These are phyloP conservation scores for Chirona hameri DNA, from an alignment of 2,888 invertebrate genomes.

Conservation along the genomic window DNA sequence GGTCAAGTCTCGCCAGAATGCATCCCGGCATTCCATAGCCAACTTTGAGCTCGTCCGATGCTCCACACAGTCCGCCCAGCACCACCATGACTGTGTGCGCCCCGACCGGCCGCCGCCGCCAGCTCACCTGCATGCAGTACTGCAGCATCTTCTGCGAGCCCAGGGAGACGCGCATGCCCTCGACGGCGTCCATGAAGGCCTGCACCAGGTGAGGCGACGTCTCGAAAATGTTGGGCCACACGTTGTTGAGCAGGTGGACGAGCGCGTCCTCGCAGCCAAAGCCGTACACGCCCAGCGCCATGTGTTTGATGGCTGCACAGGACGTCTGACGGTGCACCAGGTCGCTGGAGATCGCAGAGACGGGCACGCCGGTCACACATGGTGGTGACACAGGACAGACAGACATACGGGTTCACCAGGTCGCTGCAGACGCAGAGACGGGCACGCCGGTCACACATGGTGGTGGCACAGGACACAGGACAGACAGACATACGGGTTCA, in stretches of 20 bases:
- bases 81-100: background rate
- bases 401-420: no score
- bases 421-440: no score
- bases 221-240: constrained; percentile 99
- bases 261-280: constrained; percentile 99
- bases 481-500: no score
- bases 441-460: no score
- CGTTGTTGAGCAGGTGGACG: constrained; percentile 93
- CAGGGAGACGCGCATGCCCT: constrained; percentile 92
- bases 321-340: constrained; percentile 98
- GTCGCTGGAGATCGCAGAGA: constrained; percentile 59
- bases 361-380: no score
- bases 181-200: constrained; percentile 98
- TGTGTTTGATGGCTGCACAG: constrained; percentile 98
- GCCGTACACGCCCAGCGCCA: constrained; percentile 96
- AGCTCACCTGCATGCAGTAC: constrained; percentile 82
- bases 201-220: constrained; percentile 99
- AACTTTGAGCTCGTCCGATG: no score
- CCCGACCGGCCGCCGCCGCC: background rate
- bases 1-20: no score
- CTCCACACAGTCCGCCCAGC: no score
- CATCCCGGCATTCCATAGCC: background rate
- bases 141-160: constrained; percentile 96
- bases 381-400: no score
- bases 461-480: no score